These are phyloP conservation scores for Cepaea hortensis DNA, from an alignment of 2,888 invertebrate species.

Conservation along the genomic window DNA sequence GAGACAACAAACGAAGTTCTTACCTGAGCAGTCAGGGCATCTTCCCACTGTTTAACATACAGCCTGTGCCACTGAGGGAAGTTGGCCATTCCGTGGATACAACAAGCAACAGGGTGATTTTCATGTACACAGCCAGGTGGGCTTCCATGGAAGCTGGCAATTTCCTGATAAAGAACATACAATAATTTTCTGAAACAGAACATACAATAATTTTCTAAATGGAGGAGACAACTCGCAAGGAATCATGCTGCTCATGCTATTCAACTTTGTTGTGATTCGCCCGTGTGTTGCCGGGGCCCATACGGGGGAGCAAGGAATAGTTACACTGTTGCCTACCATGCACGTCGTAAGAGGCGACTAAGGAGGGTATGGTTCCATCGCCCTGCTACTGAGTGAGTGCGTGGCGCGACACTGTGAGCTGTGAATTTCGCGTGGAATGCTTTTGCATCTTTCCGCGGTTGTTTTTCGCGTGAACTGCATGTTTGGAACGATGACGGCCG, in stretches of 20 bases:
- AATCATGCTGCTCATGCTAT: neutral
- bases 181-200: neutral
- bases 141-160: slow-evolving; percentile 53
- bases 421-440: too few species aligned
- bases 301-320: too few species aligned
- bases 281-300: too few species aligned
- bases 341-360: too few species aligned
- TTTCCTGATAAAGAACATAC: slow-evolving; percentile 14
- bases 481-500: too few species aligned
- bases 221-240: neutral
- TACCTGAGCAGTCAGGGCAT: slow-evolving; percentile 38
- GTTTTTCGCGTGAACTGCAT: too few species aligned
- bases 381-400: too few species aligned
- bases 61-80: slow-evolving; percentile 58
- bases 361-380: too few species aligned
- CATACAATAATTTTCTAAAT: neutral
- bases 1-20: neutral
- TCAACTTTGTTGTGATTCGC: neutral
- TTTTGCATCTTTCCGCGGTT: too few species aligned
- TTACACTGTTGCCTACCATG: too few species aligned
- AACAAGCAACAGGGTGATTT: slow-evolving; percentile 51
- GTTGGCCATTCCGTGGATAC: slow-evolving; percentile 55
- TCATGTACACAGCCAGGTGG: slow-evolving; percentile 49
- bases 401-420: too few species aligned
- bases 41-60: slow-evolving; percentile 49